Percentiles rank a stretch among this genome's conserved stretches.
These are phyloP conservation scores for Progne subis DNA, from an alignment of 2,113 vertebrate genomes.

Conservation along the genomic window DNA sequence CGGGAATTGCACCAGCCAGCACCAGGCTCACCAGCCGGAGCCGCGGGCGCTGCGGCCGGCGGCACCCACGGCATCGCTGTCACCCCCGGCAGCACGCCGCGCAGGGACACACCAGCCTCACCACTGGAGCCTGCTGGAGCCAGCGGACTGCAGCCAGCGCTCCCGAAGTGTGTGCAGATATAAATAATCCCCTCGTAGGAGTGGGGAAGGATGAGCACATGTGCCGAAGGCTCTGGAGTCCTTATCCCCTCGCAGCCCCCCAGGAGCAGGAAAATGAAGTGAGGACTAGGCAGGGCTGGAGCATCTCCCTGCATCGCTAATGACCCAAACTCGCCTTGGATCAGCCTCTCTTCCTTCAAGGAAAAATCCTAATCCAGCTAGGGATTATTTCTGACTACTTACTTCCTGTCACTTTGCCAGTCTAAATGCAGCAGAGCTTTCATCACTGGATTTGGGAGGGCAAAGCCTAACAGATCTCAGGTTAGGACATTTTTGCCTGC, in stretches of 20 bases:
- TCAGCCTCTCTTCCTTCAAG: slow-evolving; percentile 37
- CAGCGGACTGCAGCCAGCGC: neutral
- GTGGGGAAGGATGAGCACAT: neutral
- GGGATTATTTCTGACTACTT: slow-evolving; percentile 60
- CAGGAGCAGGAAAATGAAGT: neutral
- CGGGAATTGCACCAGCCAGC: neutral
- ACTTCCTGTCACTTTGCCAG: slow-evolving; percentile 41
- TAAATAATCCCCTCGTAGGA: slow-evolving; percentile 44
- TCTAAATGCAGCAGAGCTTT: slow-evolving; percentile 44
- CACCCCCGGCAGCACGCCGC: neutral
- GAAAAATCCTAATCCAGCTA: slow-evolving; percentile 53
- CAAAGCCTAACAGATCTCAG: neutral
- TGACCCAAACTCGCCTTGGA: neutral
- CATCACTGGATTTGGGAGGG: slow-evolving; percentile 24
- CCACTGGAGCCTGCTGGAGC: neutral
- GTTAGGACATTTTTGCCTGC: slow-evolving; percentile 27
- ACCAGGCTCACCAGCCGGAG: rapidly evolving
- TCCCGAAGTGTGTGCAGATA: slow-evolving; percentile 5
- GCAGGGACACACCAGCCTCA: neutral
- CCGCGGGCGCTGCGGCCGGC: rapidly evolving
- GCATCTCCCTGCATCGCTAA: neutral
- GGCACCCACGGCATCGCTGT: rapidly evolving
- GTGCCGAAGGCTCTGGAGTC: neutral
- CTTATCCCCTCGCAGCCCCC: neutral
- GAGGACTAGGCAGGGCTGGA: neutral